phyloP scores from a whole-genome alignment of 2,888 invertebrate species.

The Amphipyra tragopoginis region DNA sequence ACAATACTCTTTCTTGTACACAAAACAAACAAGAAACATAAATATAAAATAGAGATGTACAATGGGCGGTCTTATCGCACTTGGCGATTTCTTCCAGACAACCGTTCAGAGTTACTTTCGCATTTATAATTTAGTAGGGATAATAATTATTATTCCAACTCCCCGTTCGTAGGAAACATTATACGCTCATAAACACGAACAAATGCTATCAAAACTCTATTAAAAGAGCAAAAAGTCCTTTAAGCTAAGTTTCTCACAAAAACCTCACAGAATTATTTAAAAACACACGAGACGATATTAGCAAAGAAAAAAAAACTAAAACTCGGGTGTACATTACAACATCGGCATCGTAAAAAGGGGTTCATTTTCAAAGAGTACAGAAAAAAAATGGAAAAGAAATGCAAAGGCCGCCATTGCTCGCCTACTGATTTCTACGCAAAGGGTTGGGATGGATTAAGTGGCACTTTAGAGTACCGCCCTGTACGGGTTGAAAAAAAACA shows the following conservation, averaged over 20 bases:
- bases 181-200: background rate
- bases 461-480: constrained; percentile 86
- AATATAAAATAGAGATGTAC: too few relatives aligned
- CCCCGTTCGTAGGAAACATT: background rate
- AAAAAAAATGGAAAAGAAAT: constrained; percentile 75
- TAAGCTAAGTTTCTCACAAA: constrained; percentile 33
- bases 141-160: background rate
- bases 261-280: constrained; percentile 17
- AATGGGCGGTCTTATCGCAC: too few relatives aligned
- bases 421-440: constrained; percentile 84
- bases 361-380: constrained; percentile 84
- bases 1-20: too few relatives aligned
- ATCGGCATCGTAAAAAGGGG: constrained; percentile 74
- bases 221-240: constrained; percentile 31
- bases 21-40: too few relatives aligned
- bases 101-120: too few relatives aligned
- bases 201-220: constrained; percentile 12
- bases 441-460: constrained; percentile 86
- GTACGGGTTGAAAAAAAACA: constrained; percentile 72
- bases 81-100: too few relatives aligned
- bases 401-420: constrained; percentile 78
- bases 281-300: constrained; percentile 34
- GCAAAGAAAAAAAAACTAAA: constrained; percentile 53
- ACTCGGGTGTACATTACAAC: constrained; percentile 84
- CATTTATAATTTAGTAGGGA: too few relatives aligned